phyloP scores from a whole-genome alignment of 2,113 vertebrate genomes.

The crab-eating macaque (Macaca fascicularis) region T2T-MFA8v1.1 NC_088376.1:180685001-180685500 shows the following conservation, averaged over 20 bases:
- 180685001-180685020: not conserved
- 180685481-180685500: constrained; percentile 29
- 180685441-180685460: constrained; percentile 5
- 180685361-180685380: constrained; percentile 48
- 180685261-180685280: not conserved
- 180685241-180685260: not conserved
- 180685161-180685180: not conserved
- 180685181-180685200: not conserved
- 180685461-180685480: not conserved
- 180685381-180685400: constrained; percentile 29
- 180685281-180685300: constrained; percentile 10
- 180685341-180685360: constrained; percentile 6
- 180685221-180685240: constrained; percentile 18
- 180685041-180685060: not conserved
- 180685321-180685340: constrained; percentile 29
- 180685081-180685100: not conserved
- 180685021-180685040: not conserved
- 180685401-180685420: constrained; percentile 26
- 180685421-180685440: constrained; percentile 1
- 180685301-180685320: constrained; percentile 6
- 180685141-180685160: not conserved
- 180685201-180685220: not conserved
- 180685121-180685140: not conserved
- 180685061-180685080: not conserved
- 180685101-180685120: not conserved